Base-by-base conservation (phyloP, 2,113 vertebrate species). In the Lipotes vexillifer region DNA sequence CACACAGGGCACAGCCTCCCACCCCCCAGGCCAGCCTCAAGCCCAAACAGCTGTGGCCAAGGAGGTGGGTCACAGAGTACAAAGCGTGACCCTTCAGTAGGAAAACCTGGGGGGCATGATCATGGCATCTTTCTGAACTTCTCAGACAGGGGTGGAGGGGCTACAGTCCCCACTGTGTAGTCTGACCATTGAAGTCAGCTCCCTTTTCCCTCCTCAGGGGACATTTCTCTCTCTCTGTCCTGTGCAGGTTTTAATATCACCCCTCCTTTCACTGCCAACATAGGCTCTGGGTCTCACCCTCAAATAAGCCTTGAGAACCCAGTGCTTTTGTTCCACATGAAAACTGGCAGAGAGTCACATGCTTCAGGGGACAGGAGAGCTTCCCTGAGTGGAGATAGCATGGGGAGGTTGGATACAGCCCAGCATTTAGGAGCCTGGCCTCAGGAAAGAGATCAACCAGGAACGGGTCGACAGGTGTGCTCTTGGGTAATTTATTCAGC, bases 361-460 rank as follows among this genome's bases (percentile, higher is more conserved):
- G 36, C 23, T 44, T n/a, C 21, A 49, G 29, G 29, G 36, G 38
- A 57, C 1, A 0, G 4, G 33, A 9, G 27, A 33, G 31, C 25
- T 31, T 23, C 25, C 52, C 20, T 31, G 65, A 20, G 18, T 17
- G 41, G 10, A 31, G n/a, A 72, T 10, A 0, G 33, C 0, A 0
- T 8, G 20, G 31, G 31, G 55, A 49, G 55, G 33, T n/a, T 33
- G 33, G 31, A 8, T 11, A 4, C 33, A 17, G 38, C 33, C 33
- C 1, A 0, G 20, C 18, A 29, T 36, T 13, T 29, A 31, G 63
- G 82, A 55, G 14, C 49, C 55, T 66, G 33, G 41, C 52, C 25
- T 33, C 8, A 2, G 80, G 65, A 59, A 49, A 41, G 18, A 2
- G 49, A 25, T 52, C 25, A 13, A 4, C 38, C 31, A 71, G 65